Evolutionary conservation across 1,140 invertebrate species (phyloP).

Genomic region (Chironomus tepperi): DNA sequence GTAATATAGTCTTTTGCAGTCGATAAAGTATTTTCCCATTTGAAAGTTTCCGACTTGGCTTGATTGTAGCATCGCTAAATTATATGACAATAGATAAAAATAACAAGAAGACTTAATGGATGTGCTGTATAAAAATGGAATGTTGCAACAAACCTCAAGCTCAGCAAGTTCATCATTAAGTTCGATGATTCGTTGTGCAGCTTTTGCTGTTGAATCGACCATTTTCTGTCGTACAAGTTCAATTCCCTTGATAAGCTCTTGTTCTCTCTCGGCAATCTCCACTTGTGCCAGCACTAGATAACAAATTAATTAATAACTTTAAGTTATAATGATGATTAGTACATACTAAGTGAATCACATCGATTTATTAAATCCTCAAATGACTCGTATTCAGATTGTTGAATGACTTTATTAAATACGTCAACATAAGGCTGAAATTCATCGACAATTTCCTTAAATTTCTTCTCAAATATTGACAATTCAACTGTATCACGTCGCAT

Average conservation of each 20-base stretch:
- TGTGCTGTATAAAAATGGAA: not conserved
- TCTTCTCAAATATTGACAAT: slow-evolving; percentile 17
- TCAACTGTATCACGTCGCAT: not conserved
- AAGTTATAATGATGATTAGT: not conserved
- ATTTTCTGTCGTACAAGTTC: slow-evolving; percentile 35
- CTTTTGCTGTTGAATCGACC: slow-evolving; percentile 36
- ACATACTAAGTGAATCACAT: slow-evolving; percentile 24
- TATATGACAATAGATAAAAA: not conserved
- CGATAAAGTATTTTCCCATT: slow-evolving; percentile 36
- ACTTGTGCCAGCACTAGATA: slow-evolving; percentile 34
- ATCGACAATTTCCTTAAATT: slow-evolving; percentile 20
- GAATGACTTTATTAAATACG: slow-evolving; percentile 30
- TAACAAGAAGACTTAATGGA: not conserved
- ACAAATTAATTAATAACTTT: not conserved
- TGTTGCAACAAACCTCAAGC: slow-evolving; percentile 28
- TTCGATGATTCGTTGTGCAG: slow-evolving; percentile 34
- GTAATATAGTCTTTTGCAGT: slow-evolving; percentile 32
- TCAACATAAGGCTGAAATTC: slow-evolving; percentile 20
- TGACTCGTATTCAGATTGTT: slow-evolving; percentile 32
- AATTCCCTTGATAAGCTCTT: slow-evolving; percentile 34
- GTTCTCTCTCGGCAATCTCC: slow-evolving; percentile 34
- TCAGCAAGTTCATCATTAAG: slow-evolving; percentile 36
- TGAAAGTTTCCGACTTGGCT: slow-evolving; percentile 30
- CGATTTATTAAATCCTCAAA: slow-evolving; percentile 26
- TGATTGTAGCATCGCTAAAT: slow-evolving; percentile 31